phyloP scores from a whole-genome alignment of 1,140 invertebrate genomes.

The Ips typographus region DNA sequence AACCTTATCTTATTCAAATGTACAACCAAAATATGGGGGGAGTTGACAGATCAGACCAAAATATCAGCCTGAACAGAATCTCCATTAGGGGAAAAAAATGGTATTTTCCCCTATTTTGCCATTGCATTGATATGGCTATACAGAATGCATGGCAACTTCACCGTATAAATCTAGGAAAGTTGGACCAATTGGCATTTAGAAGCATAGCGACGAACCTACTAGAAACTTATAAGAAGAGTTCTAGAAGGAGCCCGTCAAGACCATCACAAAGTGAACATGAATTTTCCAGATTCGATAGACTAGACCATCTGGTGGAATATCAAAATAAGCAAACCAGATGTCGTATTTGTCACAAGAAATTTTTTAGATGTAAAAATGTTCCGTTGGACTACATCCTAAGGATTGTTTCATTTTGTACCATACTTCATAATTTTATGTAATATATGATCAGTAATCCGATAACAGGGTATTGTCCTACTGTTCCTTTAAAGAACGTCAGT shows the following conservation, averaged over 20 bases:
- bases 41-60: slow-evolving; percentile 46
- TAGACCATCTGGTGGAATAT: slow-evolving; percentile 38
- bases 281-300: slow-evolving; percentile 35
- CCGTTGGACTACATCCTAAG: slow-evolving; percentile 36
- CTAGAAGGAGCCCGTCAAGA: slow-evolving; percentile 23
- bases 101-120: slow-evolving; percentile 43
- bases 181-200: slow-evolving; percentile 42
- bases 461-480: too few species aligned
- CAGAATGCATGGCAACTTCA: slow-evolving; percentile 49
- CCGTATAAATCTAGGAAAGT: slow-evolving; percentile 32
- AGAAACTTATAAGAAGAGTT: slow-evolving; percentile 36
- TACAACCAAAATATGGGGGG: slow-evolving; percentile 45
- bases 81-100: slow-evolving; percentile 47
- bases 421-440: slow-evolving; percentile 20
- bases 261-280: slow-evolving; percentile 13
- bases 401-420: slow-evolving; percentile 36
- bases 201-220: slow-evolving; percentile 31
- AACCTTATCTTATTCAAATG: slow-evolving; percentile 39
- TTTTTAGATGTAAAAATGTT: slow-evolving; percentile 28
- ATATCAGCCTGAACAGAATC: slow-evolving; percentile 43
- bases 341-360: slow-evolving; percentile 32
- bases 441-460: neutral
- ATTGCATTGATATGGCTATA: slow-evolving; percentile 45
- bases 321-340: slow-evolving; percentile 40
- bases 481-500: too few species aligned